A percentile compares a stretch with the other conserved stretches of the same genome.
These are phyloP conservation scores for Indicator indicator DNA, from an alignment of 2,113 vertebrate genomes.

Conservation along the genomic window DNA sequence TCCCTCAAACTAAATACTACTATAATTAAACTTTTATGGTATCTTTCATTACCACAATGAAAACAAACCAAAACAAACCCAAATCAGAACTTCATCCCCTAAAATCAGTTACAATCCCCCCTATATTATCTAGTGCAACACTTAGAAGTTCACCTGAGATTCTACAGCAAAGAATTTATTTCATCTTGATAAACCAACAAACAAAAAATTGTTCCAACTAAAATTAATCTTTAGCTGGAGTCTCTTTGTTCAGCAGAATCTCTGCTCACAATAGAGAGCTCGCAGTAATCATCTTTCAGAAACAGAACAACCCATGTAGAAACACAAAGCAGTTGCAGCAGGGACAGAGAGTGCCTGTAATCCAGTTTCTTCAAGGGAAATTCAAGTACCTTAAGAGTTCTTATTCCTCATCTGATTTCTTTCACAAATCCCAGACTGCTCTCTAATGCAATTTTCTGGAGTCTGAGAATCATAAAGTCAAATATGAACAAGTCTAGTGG, in stretches of 20 bases:
- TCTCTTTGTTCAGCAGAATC: conserved; percentile 52
- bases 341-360: conserved; percentile 63
- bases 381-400: conserved; percentile 65
- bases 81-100: neutral
- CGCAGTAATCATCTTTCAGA: conserved; percentile 21
- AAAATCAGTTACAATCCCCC: neutral
- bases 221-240: conserved; percentile 50
- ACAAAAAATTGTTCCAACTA: conserved; percentile 1
- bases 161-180: conserved; percentile 31
- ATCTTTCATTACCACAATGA: neutral
- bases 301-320: conserved; percentile 28
- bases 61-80: neutral
- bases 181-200: conserved; percentile 20
- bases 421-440: conserved; percentile 72
- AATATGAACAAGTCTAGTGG: conserved; percentile 87
- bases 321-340: conserved; percentile 77
- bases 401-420: conserved; percentile 77
- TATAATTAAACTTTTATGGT: neutral
- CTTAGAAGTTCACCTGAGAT: conserved; percentile 45
- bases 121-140: neutral
- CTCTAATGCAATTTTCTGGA: conserved; percentile 83
- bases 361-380: conserved; percentile 82
- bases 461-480: conserved; percentile 79
- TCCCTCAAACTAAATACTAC: neutral
- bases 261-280: conserved; percentile 41